Base-by-base conservation (phyloP, 2,888 invertebrate species). In the Sympetrum striolatum region DNA sequence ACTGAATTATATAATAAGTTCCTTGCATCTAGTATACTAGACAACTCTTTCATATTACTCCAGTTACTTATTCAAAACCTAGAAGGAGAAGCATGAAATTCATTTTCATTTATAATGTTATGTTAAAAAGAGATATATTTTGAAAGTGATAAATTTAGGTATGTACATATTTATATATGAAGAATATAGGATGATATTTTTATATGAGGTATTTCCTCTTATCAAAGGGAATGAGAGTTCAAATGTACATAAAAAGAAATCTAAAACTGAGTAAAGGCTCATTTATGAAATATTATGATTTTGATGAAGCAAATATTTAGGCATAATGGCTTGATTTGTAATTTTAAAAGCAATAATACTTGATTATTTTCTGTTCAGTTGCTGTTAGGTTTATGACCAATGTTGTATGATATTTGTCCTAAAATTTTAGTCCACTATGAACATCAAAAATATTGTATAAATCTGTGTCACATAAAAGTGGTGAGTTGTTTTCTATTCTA, bases 1-100 rank as follows among this genome's bases (percentile, higher is more conserved):
- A 86, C 86, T 86, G 86, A 86, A 60, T 64, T 39, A 35, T 1
- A 82, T 8, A 86, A 64, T 58, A 86, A 86, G 86, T 86, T 86
- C 86, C 86, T 86, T 31, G 48, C 35, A n/a, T 64, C 60, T 86
- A 86, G 86, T 86, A 18, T 60, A 37, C 22, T 86, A 86, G 60
- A 22, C 37, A 73, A 31, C 22, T 86, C 58, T 80, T 39, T 86
- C 86, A 39, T 86, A 39, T 58, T 58, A 86, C 58, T 15, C 31
- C 37, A 64, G 35, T n/a, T 60, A 37, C n/a, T 86, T 39, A 37
- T 60, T 60, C 22, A 37, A 73, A 73, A 73, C 25, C 73, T 73
- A 31, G 25, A 73, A 73, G 73, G 25, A 73, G 73, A 73, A 73
- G 73, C 73, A 73, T 73, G 25, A 73, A 73, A 10, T 73, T 31